Conservation (phyloP, 2,113 vertebrate species). For the Dunckerocampus dactyliophorus region DNA sequence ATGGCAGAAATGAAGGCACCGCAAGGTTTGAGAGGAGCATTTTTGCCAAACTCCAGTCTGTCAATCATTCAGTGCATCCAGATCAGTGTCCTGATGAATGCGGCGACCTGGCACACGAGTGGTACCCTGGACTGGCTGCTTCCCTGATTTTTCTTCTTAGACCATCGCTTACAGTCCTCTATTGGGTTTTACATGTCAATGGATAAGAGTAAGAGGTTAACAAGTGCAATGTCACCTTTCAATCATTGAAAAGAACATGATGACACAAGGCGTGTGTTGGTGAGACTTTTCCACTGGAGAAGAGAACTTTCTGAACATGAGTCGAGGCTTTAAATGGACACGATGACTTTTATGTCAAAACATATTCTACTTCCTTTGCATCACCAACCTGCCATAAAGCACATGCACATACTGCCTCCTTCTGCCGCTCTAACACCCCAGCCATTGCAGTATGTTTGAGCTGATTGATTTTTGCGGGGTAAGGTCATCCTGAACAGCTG, state of each 20-base stretch:
- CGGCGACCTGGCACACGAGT: slow-evolving; percentile 30
- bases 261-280: slow-evolving; percentile 32
- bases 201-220: slow-evolving; percentile 39
- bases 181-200: slow-evolving; percentile 1
- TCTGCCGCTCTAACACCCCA: slow-evolving; percentile 11
- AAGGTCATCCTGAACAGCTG: slow-evolving; percentile 64
- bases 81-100: slow-evolving; percentile 26
- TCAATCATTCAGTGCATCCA: slow-evolving; percentile 15
- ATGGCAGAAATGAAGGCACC: slow-evolving; percentile 20
- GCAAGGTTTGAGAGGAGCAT: slow-evolving; percentile 18
- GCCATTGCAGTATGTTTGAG: slow-evolving; percentile 49
- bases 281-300: slow-evolving; percentile 51
- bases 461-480: slow-evolving; percentile 70
- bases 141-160: slow-evolving; percentile 23
- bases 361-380: slow-evolving; percentile 31
- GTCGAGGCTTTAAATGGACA: slow-evolving; percentile 35
- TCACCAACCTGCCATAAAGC: slow-evolving; percentile 22
- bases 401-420: slow-evolving; percentile 17
- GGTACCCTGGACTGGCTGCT: neutral
- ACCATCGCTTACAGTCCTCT: slow-evolving; percentile 2
- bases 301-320: slow-evolving; percentile 34
- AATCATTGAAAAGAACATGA: slow-evolving; percentile 64
- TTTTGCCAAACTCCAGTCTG: slow-evolving; percentile 24
- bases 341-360: slow-evolving; percentile 15
- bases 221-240: slow-evolving; percentile 50